A percentile compares a stretch with the other conserved stretches of the same genome.
Conservation (phyloP, 2,113 vertebrate species). For the Callionymus lyra region DNA sequence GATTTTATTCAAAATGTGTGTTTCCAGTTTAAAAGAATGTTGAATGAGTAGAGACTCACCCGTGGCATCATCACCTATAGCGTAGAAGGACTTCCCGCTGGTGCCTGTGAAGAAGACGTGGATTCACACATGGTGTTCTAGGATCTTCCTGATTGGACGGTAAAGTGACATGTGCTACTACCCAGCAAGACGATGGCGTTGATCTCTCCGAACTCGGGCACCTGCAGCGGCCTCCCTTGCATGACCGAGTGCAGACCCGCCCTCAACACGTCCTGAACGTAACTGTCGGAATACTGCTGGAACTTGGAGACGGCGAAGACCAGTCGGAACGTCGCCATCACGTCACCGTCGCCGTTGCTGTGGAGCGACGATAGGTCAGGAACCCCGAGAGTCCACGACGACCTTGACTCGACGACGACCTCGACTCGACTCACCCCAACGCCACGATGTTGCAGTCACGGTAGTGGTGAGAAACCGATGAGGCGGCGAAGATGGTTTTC, state of each 20-base stretch:
- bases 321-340: slow-evolving; percentile 74
- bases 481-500: slow-evolving; percentile 68
- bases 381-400: neutral
- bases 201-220: slow-evolving; percentile 77
- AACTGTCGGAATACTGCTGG: slow-evolving; percentile 56
- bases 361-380: neutral
- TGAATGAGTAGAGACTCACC: slow-evolving; percentile 50
- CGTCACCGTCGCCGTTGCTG: slow-evolving; percentile 70
- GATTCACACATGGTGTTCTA: slow-evolving; percentile 3
- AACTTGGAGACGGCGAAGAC: slow-evolving; percentile 60
- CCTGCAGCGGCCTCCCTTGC: slow-evolving; percentile 48
- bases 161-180: slow-evolving; percentile 33
- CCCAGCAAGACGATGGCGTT: slow-evolving; percentile 70
- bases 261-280: slow-evolving; percentile 70
- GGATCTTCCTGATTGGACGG: no score
- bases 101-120: slow-evolving; percentile 57
- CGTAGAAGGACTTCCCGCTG: slow-evolving; percentile 55
- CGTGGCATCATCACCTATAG: slow-evolving; percentile 61
- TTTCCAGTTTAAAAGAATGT: neutral
- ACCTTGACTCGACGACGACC: neutral
- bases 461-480: slow-evolving; percentile 70
- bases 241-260: slow-evolving; percentile 62
- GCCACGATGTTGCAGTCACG: slow-evolving; percentile 70
- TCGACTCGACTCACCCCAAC: slow-evolving; percentile 73
- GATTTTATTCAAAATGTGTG: neutral